Percentiles rank a stretch among this genome's conserved stretches.
These are phyloP conservation scores for Halichoerus grypus DNA, from an alignment of 2,113 vertebrate genomes.

Conservation along the genomic window DNA sequence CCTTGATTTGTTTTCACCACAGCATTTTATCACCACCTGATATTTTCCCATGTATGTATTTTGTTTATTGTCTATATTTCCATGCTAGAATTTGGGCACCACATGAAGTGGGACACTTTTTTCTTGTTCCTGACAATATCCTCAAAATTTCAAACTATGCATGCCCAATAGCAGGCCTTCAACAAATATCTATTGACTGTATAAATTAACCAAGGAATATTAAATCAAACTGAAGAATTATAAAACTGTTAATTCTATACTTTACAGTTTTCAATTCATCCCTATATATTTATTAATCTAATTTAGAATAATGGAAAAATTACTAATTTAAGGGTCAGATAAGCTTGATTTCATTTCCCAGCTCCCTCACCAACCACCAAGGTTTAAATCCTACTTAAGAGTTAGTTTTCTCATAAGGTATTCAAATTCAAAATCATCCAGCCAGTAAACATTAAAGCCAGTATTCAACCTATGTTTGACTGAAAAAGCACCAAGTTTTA, in stretches of 20 bases:
- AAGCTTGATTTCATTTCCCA: not conserved
- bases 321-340: not conserved
- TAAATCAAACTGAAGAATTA: not conserved
- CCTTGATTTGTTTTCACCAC: not conserved
- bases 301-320: constrained; percentile 38
- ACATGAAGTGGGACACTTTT: not conserved
- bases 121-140: not conserved
- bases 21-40: not conserved
- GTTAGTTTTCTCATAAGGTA: not conserved
- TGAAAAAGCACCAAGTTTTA: not conserved
- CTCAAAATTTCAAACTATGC: not conserved
- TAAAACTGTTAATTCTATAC: not conserved
- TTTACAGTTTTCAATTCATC: not conserved
- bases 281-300: not conserved
- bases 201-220: not conserved
- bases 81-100: not conserved
- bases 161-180: not conserved
- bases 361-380: not conserved
- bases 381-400: not conserved
- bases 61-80: not conserved
- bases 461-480: not conserved
- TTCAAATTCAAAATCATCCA: not conserved
- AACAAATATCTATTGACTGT: constrained; percentile 7
- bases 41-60: not conserved
- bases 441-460: not conserved